Conservation (phyloP, 1,140 invertebrate genomes). For the Reticulitermes speratus region DNA sequence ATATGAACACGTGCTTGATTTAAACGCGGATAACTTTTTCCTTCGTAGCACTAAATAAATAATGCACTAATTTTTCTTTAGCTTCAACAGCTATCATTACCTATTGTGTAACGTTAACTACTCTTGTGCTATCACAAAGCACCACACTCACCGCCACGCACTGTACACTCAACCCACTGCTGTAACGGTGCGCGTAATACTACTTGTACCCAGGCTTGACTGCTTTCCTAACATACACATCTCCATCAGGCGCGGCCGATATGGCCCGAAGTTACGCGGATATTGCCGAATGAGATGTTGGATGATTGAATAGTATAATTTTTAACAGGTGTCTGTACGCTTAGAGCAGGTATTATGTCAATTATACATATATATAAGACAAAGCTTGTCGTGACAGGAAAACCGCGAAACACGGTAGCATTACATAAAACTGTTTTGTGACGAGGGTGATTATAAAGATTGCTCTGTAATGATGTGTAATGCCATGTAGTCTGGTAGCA, state of each 20-base stretch:
- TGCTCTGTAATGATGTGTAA: no score
- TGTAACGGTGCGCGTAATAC: background rate
- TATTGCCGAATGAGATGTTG: background rate
- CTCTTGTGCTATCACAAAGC: background rate
- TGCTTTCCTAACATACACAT: background rate
- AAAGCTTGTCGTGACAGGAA: no score
- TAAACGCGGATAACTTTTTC: background rate
- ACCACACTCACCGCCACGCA: background rate
- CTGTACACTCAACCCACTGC: background rate
- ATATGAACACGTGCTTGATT: background rate
- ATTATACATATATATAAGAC: background rate
- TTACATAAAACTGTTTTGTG: no score
- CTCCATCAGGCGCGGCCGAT: background rate
- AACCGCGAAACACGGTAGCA: no score
- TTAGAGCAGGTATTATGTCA: background rate
- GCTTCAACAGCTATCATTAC: background rate
- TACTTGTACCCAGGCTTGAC: background rate
- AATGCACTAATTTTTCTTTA: background rate
- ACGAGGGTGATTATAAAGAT: no score
- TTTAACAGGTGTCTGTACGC: background rate
- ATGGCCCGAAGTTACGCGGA: background rate
- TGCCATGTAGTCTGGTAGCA: no score
- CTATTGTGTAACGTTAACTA: background rate
- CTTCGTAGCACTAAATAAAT: background rate
- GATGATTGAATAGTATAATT: background rate